Percentiles rank a stretch among this genome's conserved stretches.
Evolutionary conservation across 2,888 invertebrate species (phyloP).

Genomic region (Heliconius sara): DNA sequence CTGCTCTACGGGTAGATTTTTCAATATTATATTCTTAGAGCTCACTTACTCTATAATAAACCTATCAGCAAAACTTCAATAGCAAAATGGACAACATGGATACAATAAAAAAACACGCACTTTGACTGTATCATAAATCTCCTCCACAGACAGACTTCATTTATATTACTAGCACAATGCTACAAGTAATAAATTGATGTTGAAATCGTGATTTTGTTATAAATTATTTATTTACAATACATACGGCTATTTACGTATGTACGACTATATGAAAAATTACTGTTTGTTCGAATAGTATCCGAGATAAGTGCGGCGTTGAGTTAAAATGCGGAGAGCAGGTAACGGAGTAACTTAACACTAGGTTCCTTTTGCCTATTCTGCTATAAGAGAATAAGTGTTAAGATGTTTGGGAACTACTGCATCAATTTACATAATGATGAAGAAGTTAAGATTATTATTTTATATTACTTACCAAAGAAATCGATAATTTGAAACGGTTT

Average conservation of each 20-base stretch:
- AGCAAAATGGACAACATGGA: neutral
- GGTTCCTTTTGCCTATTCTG: too few relatives aligned
- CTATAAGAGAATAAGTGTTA: too few relatives aligned
- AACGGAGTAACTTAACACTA: too few relatives aligned
- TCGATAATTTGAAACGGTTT: neutral
- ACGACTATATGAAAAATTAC: neutral
- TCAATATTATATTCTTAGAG: neutral
- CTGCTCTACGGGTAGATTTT: neutral
- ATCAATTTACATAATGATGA: too few relatives aligned
- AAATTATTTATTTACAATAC: neutral
- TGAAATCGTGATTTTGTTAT: constrained; percentile 7
- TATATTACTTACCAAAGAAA: neutral
- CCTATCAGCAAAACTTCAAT: neutral
- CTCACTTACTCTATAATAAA: neutral
- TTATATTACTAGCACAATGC: constrained; percentile 3
- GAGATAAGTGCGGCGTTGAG: neutral
- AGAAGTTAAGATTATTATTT: neutral
- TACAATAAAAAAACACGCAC: neutral
- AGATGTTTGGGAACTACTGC: too few relatives aligned
- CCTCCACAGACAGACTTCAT: neutral
- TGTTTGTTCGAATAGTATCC: neutral
- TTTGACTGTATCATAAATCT: constrained; percentile 7
- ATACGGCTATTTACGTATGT: neutral
- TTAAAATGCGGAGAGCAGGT: neutral
- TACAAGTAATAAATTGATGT: constrained; percentile 16